Base-by-base conservation (phyloP, 2,797 vertebrate species). In the Typhlichthys subterraneus region DNA sequence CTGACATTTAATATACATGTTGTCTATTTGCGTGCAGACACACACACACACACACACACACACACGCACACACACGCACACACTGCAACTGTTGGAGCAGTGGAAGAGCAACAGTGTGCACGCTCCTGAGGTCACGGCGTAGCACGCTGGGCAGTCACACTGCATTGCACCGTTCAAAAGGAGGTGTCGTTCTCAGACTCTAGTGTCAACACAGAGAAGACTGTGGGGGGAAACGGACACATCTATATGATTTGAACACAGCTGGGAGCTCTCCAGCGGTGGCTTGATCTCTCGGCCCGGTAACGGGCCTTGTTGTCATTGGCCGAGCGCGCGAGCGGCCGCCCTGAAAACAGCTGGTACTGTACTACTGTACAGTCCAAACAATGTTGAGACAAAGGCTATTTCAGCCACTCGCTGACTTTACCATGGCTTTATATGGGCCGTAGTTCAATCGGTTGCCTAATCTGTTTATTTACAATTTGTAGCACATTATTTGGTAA, bases 91-190 rank as follows among this genome's bases (percentile, higher is more conserved):
- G 80, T 80, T 79, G 60, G 77, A 82, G 76, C 66, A 49, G 82
- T 80, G 79, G 70, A 84, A 84, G 85, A 90, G 83, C 77, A 88
- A 82, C 87, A 89, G 80, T 83, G 67, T 80, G 80, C 79, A 74
- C 75, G 76, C 80, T 60, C 76, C 78, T 67, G 73, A 85, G 88
- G 87, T 86, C 76, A 53, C 66, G 63, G 72, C 70, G 53, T 51
- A 57, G 75, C 77, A 77, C 53, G 68, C 77, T 64, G 64, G 68
- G 70, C 65, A 15, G 12, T 60, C 79, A 74, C 68, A 79, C 46
- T 57, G 64, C 67, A 75, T 75, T 71, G 58, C 72, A 2, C 3
- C 53, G 85, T 87, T 88, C 85, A 87, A 88, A 23, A 87, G 81
- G 78, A 82, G 31, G 72, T 85, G 89, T 88, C 89, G 85, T 56